These are phyloP conservation scores for Anolis sagrei DNA, from an alignment of 2,113 vertebrate genomes.

Conservation along the genomic window DNA sequence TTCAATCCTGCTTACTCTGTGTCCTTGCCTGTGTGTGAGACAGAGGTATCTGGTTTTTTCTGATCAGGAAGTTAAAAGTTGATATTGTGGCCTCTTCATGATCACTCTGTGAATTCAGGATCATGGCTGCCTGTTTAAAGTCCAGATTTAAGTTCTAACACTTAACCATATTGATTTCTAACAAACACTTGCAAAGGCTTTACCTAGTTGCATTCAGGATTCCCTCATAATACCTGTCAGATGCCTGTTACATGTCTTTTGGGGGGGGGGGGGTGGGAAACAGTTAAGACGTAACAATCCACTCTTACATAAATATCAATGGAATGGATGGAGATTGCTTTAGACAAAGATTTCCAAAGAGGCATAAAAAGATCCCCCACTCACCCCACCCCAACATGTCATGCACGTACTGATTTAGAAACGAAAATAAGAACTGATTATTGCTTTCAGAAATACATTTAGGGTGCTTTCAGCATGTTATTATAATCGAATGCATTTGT, in stretches of 20 bases:
- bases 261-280: no score
- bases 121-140: background rate
- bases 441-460: constrained; percentile 3
- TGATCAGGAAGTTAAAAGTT: background rate
- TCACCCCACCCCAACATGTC: no score
- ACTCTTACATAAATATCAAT: background rate
- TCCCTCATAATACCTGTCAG: background rate
- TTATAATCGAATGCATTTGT: constrained; percentile 11
- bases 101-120: background rate
- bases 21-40: background rate
- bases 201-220: constrained; percentile 10
- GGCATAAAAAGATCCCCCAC: background rate
- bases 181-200: background rate
- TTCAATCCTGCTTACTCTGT: background rate
- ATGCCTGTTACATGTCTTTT: background rate
- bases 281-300: background rate
- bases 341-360: background rate
- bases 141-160: background rate
- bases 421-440: background rate
- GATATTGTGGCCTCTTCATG: background rate
- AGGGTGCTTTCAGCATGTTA: background rate
- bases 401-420: background rate
- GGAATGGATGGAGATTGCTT: background rate
- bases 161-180: background rate
- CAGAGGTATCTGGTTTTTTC: background rate